A percentile compares a stretch with the other conserved stretches of the same genome.
These are phyloP conservation scores for Ferrisia virgata DNA, from an alignment of 2,888 invertebrate species.

Conservation along the genomic window DNA sequence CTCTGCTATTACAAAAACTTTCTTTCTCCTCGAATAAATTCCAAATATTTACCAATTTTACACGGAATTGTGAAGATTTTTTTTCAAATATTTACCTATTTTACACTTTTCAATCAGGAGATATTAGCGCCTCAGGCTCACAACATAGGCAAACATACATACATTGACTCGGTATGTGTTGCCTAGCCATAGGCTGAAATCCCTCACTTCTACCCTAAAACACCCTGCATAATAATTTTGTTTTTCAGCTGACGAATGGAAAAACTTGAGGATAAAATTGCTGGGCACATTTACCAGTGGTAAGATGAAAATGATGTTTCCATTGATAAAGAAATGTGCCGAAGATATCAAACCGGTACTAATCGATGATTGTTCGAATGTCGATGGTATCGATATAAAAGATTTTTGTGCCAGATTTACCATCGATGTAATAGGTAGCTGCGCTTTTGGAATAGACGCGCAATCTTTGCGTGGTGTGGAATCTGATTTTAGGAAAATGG, in stretches of 20 bases:
- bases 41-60: too few species aligned
- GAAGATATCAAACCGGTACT: slow-evolving; percentile 48
- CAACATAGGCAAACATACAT: too few species aligned
- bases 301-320: slow-evolving; percentile 57
- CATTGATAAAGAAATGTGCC: slow-evolving; percentile 52
- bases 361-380: background rate
- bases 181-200: too few species aligned
- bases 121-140: too few species aligned
- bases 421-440: slow-evolving; percentile 56
- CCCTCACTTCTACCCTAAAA: too few species aligned
- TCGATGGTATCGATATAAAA: slow-evolving; percentile 52
- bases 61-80: too few species aligned
- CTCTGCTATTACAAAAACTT: too few species aligned
- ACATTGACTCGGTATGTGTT: too few species aligned
- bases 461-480: slow-evolving; percentile 54
- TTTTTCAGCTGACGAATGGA: slow-evolving; percentile 56
- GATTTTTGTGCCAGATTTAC: slow-evolving; percentile 55
- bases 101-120: too few species aligned
- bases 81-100: too few species aligned
- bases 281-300: slow-evolving; percentile 57
- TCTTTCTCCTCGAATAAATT: too few species aligned
- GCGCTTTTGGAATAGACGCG: slow-evolving; percentile 56
- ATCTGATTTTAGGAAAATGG: slow-evolving; percentile 54
- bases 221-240: too few species aligned
- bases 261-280: slow-evolving; percentile 54